Evolutionary conservation across 1,140 invertebrate genomes (phyloP).

Genomic region (Brachionus manjavacas): DNA sequence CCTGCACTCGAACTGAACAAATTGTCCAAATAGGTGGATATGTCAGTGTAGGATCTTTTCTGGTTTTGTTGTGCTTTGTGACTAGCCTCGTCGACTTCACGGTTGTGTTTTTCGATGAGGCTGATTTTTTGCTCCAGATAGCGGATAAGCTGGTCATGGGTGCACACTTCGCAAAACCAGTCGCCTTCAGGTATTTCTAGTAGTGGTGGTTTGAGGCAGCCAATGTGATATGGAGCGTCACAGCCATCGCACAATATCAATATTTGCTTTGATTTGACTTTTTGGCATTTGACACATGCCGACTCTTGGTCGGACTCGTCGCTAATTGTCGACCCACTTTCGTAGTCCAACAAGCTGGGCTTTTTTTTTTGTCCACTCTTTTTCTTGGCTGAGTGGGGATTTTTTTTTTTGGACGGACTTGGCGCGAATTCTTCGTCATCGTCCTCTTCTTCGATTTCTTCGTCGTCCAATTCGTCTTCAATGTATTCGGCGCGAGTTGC

Average conservation of each 20-base stretch:
- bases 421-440: background rate
- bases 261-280: background rate
- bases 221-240: slow-evolving; percentile 88
- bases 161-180: slow-evolving; percentile 92
- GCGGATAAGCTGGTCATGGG: slow-evolving; percentile 50
- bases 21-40: slow-evolving; percentile 9
- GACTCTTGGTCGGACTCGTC: slow-evolving; percentile 24
- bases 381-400: background rate
- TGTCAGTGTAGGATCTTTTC: background rate
- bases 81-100: background rate
- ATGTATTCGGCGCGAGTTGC: background rate
- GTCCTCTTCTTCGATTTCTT: background rate
- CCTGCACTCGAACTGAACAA: background rate
- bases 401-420: background rate
- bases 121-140: background rate
- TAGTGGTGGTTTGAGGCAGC: slow-evolving; percentile 80
- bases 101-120: background rate
- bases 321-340: slow-evolving; percentile 18
- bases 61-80: background rate
- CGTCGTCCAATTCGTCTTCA: background rate
- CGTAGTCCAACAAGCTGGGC: background rate
- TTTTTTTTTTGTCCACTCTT: background rate
- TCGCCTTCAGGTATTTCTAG: slow-evolving; percentile 89
- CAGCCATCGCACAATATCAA: slow-evolving; percentile 80
- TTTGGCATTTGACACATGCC: background rate